Percentiles rank a stretch among this genome's conserved stretches.
phyloP scores from a whole-genome alignment of 2,797 vertebrate species.

The Anguilla marmorata region DNA sequence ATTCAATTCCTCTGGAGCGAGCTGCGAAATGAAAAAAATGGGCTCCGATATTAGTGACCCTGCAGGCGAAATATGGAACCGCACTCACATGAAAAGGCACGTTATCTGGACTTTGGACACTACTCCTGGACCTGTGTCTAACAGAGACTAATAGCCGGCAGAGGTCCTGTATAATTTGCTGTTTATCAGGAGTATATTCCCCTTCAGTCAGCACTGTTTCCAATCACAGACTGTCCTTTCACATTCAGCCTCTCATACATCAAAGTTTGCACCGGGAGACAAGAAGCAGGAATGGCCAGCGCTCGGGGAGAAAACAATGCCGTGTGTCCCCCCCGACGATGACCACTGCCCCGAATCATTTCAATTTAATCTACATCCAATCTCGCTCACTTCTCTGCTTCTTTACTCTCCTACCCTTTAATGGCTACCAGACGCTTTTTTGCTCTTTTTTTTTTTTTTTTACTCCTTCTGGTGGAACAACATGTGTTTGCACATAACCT shows the following conservation, averaged over 20 bases:
- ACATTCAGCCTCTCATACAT: constrained; percentile 85
- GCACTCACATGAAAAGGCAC: constrained; percentile 22
- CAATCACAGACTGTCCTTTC: constrained; percentile 82
- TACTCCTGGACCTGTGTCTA: constrained; percentile 56
- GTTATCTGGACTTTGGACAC: constrained; percentile 47
- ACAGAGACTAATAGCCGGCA: constrained; percentile 70
- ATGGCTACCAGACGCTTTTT: background rate
- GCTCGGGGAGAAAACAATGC: constrained; percentile 50
- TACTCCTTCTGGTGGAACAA: background rate
- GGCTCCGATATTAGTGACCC: constrained; percentile 13
- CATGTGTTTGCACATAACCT: constrained; percentile 10
- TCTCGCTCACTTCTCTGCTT: constrained; percentile 41
- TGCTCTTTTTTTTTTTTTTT: background rate
- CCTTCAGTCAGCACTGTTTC: constrained; percentile 68
- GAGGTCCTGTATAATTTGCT: constrained; percentile 77
- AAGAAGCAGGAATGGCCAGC: constrained; percentile 60
- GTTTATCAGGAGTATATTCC: constrained; percentile 77
- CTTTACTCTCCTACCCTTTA: background rate
- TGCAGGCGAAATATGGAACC: constrained; percentile 30
- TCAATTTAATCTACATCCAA: constrained; percentile 53
- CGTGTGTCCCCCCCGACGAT: constrained; percentile 45
- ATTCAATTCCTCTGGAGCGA: constrained; percentile 8
- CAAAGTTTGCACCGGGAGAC: constrained; percentile 68
- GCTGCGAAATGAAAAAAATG: constrained; percentile 1
- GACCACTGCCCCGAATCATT: constrained; percentile 38